These are phyloP conservation scores for Epsilonema sp. DNA, from an alignment of 2,888 invertebrate species.

Conservation along the genomic window DNA sequence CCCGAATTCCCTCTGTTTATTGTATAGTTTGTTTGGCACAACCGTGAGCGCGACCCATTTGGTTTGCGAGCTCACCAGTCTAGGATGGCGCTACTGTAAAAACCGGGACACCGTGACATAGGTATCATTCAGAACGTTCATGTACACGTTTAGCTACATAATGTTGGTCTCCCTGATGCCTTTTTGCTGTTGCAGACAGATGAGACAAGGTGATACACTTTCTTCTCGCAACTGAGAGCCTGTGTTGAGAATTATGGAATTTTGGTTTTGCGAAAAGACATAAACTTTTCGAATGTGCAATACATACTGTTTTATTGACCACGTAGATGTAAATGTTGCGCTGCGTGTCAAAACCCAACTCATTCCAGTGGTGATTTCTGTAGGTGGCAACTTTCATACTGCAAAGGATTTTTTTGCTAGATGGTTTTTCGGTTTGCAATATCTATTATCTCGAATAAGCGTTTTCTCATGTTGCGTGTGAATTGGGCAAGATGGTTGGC, in stretches of 20 bases:
- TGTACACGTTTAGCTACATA: no score
- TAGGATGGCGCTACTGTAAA: constrained; percentile 95
- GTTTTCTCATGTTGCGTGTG: constrained; percentile 98
- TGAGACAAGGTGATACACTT: constrained; percentile 66
- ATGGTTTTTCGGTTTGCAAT: constrained; percentile 89
- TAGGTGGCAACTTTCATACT: constrained; percentile 84
- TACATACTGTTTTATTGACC: no score
- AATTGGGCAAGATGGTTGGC: constrained; percentile 97
- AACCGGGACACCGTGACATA: no score
- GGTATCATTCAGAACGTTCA: no score
- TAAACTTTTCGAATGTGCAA: no score
- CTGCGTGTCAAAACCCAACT: no score
- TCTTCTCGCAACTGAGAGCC: constrained; percentile 91
- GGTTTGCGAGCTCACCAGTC: constrained; percentile 92
- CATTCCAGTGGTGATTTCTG: constrained; percentile 9
- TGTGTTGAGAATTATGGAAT: constrained; percentile 96
- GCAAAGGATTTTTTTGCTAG: constrained; percentile 88
- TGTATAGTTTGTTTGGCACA: constrained; percentile 95
- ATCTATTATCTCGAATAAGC: constrained; percentile 98
- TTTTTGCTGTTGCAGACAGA: constrained; percentile 18
- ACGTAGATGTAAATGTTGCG: no score
- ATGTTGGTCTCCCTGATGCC: no score
- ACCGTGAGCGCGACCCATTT: constrained; percentile 97
- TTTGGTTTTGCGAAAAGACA: constrained; percentile 97
- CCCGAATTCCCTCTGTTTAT: constrained; percentile 90